Evolutionary conservation across 2,113 vertebrate genomes (phyloP), one percentile per base, ranked within the genome.

Genomic region (Zosterops hypoxanthus): DNA sequence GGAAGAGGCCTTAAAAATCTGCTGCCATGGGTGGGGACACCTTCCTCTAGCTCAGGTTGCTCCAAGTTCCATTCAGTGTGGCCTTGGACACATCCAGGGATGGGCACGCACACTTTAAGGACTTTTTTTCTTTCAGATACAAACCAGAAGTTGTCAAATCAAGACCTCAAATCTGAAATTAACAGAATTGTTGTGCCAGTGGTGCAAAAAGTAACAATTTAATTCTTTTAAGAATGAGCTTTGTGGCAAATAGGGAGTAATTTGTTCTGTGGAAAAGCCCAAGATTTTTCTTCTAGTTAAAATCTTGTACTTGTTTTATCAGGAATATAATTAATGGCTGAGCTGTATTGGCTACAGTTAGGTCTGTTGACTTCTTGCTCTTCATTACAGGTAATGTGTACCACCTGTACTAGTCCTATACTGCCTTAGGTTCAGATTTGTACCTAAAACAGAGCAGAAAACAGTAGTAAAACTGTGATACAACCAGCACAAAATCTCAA

Each of bases 371-470:
- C 63, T 91, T 72, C 47, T 33, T 71, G 46, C 17, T 80, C 65
- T 85, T 79, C 0, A 2, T 81, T 69, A 44, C 1, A 59, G 22
- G 20, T 52, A 34, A 9, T 57, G 76, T 46, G 24, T 53, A n/a
- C 31, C 53, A 28, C 24, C 23, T 50, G 4, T 22, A 8, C 29
- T 52, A 13, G 28, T 41, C 16, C 46, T 39, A 2, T 49, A 8
- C 23, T 52, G n/a, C 24, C 24, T 53, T 53, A 42, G 36, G 31
- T 42, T 64, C 63, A 83, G 44, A 60, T 78, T 81, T 73, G 46
- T 90, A 82, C 49, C 44, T 42, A 82, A 90, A 90, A 26, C 79
- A 91, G 44, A 72, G 33, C 18, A 84, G 53, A 71, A 79, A 86
- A n/a, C 29, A 57, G 20, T 33, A 57, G 41, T 65, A 55, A 80